Conservation (phyloP, 1,140 invertebrate species). For the Ericerus pela region DNA sequence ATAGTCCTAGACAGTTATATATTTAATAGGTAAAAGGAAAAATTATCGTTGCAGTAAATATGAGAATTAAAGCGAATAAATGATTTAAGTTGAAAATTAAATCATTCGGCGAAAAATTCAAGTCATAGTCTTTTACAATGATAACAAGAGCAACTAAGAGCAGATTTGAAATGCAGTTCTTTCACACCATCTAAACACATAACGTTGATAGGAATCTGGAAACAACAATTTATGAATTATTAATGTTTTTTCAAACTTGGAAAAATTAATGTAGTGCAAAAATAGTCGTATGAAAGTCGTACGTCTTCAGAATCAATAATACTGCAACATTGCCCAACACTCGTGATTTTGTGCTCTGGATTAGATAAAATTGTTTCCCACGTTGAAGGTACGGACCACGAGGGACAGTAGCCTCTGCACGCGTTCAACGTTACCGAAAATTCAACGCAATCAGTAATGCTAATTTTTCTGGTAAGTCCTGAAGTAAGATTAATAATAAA, state of each 20-base stretch:
- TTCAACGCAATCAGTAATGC: constrained; percentile 65
- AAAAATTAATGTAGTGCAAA: too few relatives aligned
- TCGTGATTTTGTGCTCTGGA: constrained; percentile 56
- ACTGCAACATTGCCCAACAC: constrained; percentile 74
- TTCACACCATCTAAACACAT: constrained; percentile 58
- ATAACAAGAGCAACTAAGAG: constrained; percentile 64
- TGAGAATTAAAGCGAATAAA: too few relatives aligned
- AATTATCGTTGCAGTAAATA: too few relatives aligned
- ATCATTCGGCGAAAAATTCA: not conserved
- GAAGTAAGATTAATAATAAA: constrained; percentile 10
- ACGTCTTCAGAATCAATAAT: constrained; percentile 74
- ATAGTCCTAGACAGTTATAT: not conserved
- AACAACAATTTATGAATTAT: constrained; percentile 20
- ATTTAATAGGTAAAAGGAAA: not conserved
- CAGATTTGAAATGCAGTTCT: constrained; percentile 66
- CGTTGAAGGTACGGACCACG: constrained; percentile 53
- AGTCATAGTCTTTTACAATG: constrained; percentile 63
- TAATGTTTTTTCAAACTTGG: not conserved
- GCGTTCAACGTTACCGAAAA: constrained; percentile 74
- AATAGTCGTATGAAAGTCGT: constrained; percentile 27
- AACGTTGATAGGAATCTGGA: constrained; percentile 49
- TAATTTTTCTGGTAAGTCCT: constrained; percentile 63
- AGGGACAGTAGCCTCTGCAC: constrained; percentile 71
- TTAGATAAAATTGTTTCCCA: constrained; percentile 38
- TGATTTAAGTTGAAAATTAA: too few relatives aligned